Base-by-base conservation (phyloP, 2,888 invertebrate genomes). In the Drosophila paracracens region DNA sequence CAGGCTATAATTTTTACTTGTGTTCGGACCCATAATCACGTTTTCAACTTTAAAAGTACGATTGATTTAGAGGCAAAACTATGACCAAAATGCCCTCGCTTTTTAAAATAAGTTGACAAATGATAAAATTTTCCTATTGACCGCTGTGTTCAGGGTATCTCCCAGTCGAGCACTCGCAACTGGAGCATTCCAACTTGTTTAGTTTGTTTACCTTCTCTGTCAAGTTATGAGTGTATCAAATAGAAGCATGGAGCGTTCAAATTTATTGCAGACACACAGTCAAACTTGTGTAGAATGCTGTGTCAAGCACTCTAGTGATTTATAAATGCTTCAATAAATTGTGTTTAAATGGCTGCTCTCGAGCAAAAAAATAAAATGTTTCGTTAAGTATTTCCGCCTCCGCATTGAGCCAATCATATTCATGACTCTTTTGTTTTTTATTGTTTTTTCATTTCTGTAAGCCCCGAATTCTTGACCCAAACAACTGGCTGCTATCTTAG, bases 251-350 rank as follows among this genome's bases (percentile, higher is more conserved):
- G n/a, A 25, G 8, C 38, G 46, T 25, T 25, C 46, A 51, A 40
- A 48, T 56, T 57, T 74, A 65, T 78, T 62, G 76, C 79, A 79
- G 63, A 38, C 40, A 54, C 61, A 56, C 46, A 35, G 50, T 48
- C 71, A 56, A 56, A 66, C 48, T 66, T 58, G 29, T 59, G 27
- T 56, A 77, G 80, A 80, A 82, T 63, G 70, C 60, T 68, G 13
- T 68, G 21, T 33, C 54, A 16, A 65, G 71, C 63, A 81, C 77
- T 88, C 69, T 50, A 83, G 72, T 72, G 81, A 88, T 79, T 85
- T 85, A 88, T 88, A 79, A 74, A 69, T 71, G 69, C 79, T 85
- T 82, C 60, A 88, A 84, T 79, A 83, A 86, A 84, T 81, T 88
- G 56, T 71, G 74, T 83, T 72, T 71, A 86, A 86, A 76, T 76